Conservation (phyloP, 1,140 invertebrate genomes). For the Pentalonia nigronervosa region DNA sequence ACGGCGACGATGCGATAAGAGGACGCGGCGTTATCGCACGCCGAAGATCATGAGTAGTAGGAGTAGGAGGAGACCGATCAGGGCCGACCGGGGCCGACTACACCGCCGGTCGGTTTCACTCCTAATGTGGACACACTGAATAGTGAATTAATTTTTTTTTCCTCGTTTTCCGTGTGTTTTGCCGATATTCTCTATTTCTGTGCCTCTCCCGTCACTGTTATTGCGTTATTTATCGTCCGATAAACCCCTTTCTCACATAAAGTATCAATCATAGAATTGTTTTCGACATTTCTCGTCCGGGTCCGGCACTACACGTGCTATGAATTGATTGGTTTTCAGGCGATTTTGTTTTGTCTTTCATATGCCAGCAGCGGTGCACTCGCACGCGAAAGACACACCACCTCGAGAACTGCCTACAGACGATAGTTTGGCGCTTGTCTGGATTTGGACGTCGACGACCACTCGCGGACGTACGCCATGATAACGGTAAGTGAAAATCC, state of each 20-base stretch:
- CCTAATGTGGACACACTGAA: neutral
- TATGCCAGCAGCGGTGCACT: neutral
- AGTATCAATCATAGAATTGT: neutral
- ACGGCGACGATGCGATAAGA: slow-evolving; percentile 6
- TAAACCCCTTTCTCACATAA: neutral
- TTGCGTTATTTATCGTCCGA: neutral
- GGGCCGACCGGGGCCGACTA: neutral
- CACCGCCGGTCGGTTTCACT: neutral
- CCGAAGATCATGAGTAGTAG: no score
- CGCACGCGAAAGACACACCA: neutral
- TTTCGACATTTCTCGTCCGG: neutral
- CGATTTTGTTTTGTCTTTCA: neutral
- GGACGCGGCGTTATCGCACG: neutral
- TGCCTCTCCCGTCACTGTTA: no score
- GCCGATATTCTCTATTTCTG: neutral
- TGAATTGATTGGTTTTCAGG: neutral
- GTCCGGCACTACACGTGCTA: neutral
- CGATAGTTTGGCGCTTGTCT: no score
- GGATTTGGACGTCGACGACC: neutral
- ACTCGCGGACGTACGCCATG: neutral
- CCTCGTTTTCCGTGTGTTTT: neutral
- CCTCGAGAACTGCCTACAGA: neutral
- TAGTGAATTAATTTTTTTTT: neutral
- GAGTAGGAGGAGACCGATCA: neutral
- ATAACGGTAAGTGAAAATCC: slow-evolving; percentile 40